Conservation (phyloP, 2,888 invertebrate genomes). For the Platycnemis pennipes region DNA sequence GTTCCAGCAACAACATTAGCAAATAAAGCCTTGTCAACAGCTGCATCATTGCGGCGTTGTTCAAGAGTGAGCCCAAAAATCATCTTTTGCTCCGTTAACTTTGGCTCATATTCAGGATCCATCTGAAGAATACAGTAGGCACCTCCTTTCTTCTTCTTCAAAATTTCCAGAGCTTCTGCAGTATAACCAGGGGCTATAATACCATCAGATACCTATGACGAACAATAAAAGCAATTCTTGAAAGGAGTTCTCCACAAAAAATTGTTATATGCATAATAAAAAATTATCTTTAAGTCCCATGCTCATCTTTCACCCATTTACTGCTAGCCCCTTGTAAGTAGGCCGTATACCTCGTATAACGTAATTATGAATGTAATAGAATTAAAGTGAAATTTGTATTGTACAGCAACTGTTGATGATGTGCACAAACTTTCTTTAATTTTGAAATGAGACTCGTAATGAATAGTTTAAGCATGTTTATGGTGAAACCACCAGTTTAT, state of each 20-base stretch:
- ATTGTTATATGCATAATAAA: too few relatives aligned
- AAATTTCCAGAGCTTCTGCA: conserved; percentile 89
- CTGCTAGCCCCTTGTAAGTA: too few relatives aligned
- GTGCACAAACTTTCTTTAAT: too few relatives aligned
- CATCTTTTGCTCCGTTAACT: conserved; percentile 89
- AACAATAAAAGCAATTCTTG: not conserved
- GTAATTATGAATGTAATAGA: too few relatives aligned
- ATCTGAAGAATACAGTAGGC: conserved; percentile 95
- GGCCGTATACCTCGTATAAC: too few relatives aligned
- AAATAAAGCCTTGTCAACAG: conserved; percentile 89
- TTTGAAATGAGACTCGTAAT: too few relatives aligned
- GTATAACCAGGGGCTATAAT: conserved; percentile 97
- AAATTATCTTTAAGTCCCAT: too few relatives aligned
- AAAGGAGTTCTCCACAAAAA: conserved; percentile 43
- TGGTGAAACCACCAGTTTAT: too few relatives aligned
- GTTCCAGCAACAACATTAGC: conserved; percentile 89
- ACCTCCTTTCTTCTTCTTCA: conserved; percentile 97
- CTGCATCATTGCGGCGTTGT: conserved; percentile 93
- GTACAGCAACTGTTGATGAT: too few relatives aligned
- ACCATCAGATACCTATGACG: conserved; percentile 95
- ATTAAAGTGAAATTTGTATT: too few relatives aligned
- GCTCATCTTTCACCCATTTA: too few relatives aligned
- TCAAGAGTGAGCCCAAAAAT: conserved; percentile 92
- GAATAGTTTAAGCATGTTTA: too few relatives aligned
- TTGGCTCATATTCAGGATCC: conserved; percentile 92